phyloP scores from a whole-genome alignment of 2,888 invertebrate genomes.

The Drosophila vallismaia region DNA sequence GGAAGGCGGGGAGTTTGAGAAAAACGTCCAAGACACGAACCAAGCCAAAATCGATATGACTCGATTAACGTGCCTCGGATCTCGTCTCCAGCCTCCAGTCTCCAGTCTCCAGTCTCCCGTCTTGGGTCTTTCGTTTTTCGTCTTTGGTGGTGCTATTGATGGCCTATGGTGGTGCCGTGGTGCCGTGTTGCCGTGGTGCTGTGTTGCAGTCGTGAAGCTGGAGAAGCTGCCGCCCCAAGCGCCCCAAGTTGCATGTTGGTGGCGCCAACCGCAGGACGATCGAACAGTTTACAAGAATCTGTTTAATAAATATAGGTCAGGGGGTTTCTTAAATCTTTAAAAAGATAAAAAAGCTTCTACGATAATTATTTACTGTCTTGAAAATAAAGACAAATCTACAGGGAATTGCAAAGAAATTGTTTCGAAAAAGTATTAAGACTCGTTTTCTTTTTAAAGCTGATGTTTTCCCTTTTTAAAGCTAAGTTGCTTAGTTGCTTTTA shows the following conservation, averaged over 20 bases:
- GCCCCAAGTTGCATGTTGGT: slow-evolving; percentile 52
- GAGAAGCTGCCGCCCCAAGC: slow-evolving; percentile 50
- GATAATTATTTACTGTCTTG: background rate
- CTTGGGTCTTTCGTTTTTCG: slow-evolving; percentile 4
- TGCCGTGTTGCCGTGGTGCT: slow-evolving; percentile 28
- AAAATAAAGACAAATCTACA: no score
- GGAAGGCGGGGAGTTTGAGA: slow-evolving; percentile 34
- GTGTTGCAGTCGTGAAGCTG: slow-evolving; percentile 10
- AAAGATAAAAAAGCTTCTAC: no score
- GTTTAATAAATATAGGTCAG: background rate
- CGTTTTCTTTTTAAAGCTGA: background rate
- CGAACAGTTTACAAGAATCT: slow-evolving; percentile 8
- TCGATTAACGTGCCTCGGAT: slow-evolving; percentile 73
- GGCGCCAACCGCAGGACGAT: slow-evolving; percentile 55
- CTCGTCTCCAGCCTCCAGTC: slow-evolving; percentile 25
- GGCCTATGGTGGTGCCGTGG: slow-evolving; percentile 43
- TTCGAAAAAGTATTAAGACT: background rate
- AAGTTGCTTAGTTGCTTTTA: background rate
- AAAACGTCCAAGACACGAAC: slow-evolving; percentile 77
- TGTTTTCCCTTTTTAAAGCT: background rate
- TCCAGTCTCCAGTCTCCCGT: slow-evolving; percentile 32
- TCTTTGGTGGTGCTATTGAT: slow-evolving; percentile 75
- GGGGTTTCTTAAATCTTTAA: background rate
- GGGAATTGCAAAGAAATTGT: no score
- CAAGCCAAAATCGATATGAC: slow-evolving; percentile 78